These are phyloP conservation scores for Aphidoletes aphidimyza DNA, from an alignment of 2,888 invertebrate species.

Conservation along the genomic window DNA sequence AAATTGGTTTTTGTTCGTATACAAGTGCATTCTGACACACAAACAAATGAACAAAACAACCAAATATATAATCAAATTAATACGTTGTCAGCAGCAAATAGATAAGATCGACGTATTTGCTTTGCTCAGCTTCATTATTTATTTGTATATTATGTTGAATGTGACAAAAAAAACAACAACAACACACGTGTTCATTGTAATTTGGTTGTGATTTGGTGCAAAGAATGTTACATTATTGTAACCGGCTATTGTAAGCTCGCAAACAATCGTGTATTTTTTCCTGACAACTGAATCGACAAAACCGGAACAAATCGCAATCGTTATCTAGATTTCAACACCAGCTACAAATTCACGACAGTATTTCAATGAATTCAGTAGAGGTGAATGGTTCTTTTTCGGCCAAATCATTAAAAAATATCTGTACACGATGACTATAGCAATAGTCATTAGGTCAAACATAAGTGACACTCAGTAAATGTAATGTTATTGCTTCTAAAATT, in stretches of 20 bases:
- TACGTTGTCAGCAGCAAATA: conserved; percentile 14
- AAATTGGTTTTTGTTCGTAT: not conserved
- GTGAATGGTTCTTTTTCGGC: no score
- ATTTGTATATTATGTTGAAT: not conserved
- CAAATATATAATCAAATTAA: conserved; percentile 12
- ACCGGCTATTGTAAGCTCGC: no score
- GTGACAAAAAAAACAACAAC: not conserved
- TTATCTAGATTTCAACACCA: not conserved
- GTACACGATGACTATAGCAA: no score
- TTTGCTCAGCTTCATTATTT: conserved; percentile 3
- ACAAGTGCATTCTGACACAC: not conserved
- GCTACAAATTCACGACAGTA: not conserved
- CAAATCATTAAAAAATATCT: no score
- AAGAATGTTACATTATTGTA: not conserved
- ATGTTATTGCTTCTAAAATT: no score
- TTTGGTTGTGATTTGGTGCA: conserved; percentile 19
- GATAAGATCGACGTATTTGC: conserved; percentile 2
- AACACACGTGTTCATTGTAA: not conserved
- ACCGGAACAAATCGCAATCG: not conserved
- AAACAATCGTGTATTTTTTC: not conserved
- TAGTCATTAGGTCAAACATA: no score
- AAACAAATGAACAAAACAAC: not conserved
- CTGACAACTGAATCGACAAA: not conserved
- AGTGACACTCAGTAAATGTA: no score
- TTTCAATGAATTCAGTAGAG: no score